Percentiles rank a stretch among this genome's conserved stretches.
Conservation (phyloP, 2,888 invertebrate species). For the Galerucella calmariensis region DNA sequence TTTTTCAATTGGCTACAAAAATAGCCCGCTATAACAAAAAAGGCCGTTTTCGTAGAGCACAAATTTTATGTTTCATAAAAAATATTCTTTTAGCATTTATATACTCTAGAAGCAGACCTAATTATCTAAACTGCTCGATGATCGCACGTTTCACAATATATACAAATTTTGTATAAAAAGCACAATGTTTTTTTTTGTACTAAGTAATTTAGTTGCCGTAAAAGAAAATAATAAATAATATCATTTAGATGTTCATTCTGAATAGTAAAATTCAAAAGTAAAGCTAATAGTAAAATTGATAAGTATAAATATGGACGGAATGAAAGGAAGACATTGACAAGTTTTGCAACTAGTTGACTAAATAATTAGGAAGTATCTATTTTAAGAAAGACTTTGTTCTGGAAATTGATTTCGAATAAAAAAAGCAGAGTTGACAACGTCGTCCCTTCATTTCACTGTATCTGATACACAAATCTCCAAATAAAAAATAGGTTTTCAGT, state of each 20-base stretch:
- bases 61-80: too few relatives aligned
- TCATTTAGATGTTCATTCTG: constrained; percentile 43
- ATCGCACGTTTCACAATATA: constrained; percentile 51
- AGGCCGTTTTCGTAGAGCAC: not conserved
- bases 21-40: constrained; percentile 41
- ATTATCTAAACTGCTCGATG: constrained; percentile 43
- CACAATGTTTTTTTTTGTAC: constrained; percentile 54
- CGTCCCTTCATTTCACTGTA: not conserved
- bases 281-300: constrained; percentile 36
- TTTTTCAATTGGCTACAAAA: constrained; percentile 47
- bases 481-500: too few relatives aligned
- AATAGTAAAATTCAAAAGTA: constrained; percentile 33
- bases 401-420: not conserved
- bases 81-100: not conserved
- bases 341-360: not conserved
- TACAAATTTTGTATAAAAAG: constrained; percentile 52
- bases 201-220: constrained; percentile 57
- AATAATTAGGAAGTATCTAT: too few relatives aligned
- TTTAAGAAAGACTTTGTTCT: too few relatives aligned
- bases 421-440: not conserved
- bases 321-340: not conserved
- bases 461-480: not conserved
- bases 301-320: constrained; percentile 11
- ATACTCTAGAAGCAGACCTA: constrained; percentile 8
- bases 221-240: constrained; percentile 50